Percentiles rank a stretch among this genome's conserved stretches.
These are phyloP conservation scores for Bellardia bayeri DNA, from an alignment of 2,888 invertebrate genomes.

Conservation along the genomic window DNA sequence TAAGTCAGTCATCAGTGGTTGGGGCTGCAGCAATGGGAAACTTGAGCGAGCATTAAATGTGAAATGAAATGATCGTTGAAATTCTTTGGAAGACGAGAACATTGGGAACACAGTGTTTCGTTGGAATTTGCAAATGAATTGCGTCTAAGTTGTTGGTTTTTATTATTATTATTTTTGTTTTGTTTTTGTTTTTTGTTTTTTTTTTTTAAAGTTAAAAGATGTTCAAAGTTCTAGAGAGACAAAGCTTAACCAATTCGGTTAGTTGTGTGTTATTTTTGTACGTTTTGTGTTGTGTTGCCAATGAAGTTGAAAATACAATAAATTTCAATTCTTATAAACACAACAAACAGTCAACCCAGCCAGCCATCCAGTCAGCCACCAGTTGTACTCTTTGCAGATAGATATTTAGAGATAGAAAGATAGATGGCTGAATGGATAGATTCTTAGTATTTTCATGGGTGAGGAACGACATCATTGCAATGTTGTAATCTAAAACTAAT, in stretches of 20 bases:
- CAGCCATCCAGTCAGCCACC: slow-evolving; percentile 47
- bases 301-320: slow-evolving; percentile 73
- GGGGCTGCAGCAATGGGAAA: slow-evolving; percentile 59
- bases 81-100: slow-evolving; percentile 76
- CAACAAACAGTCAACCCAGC: slow-evolving; percentile 52
- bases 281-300: slow-evolving; percentile 55
- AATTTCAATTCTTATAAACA: slow-evolving; percentile 71
- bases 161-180: not conserved
- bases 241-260: slow-evolving; percentile 70
- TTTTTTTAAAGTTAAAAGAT: slow-evolving; percentile 28
- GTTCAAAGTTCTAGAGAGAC: slow-evolving; percentile 47
- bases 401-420: slow-evolving; percentile 59
- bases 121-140: slow-evolving; percentile 83
- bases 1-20: slow-evolving; percentile 33
- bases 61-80: slow-evolving; percentile 81
- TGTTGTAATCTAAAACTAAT: slow-evolving; percentile 76
- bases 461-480: slow-evolving; percentile 73
- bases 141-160: slow-evolving; percentile 74
- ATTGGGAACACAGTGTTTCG: slow-evolving; percentile 81
- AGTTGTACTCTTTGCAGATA: slow-evolving; percentile 61
- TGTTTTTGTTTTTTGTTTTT: slow-evolving; percentile 12
- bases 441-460: slow-evolving; percentile 68
- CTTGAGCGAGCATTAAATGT: slow-evolving; percentile 66
- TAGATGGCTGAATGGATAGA: slow-evolving; percentile 60
- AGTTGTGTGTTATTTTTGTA: slow-evolving; percentile 48